Evolutionary conservation across 2,113 vertebrate genomes (phyloP), one percentile per base, ranked within the genome.

Genomic region (Forbesichthys agassizii): DNA sequence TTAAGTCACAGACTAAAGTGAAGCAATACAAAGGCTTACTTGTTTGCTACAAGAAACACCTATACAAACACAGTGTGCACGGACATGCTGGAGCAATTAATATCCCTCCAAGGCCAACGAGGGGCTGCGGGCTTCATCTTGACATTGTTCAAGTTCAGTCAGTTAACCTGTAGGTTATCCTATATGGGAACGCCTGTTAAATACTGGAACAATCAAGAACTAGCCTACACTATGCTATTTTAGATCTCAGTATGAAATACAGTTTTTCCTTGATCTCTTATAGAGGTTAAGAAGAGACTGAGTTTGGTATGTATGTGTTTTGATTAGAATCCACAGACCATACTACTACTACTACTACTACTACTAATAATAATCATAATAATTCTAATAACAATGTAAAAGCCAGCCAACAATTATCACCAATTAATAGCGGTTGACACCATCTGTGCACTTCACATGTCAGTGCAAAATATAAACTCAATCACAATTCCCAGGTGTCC

Each of bases 31-130:
- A 92, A 92, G 87, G 84, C 76, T 84, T 90, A 12, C 56, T 90
- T 88, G 89, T 92, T 88, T 91, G 88, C 85, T 75, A 89, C 77
- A 83, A 87, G 88, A 87, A 92, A 88, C 89, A 91, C 88, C 62
- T 93, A 94, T 92, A 87, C 92, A 95, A 95, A 95, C 93, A 94
- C 84, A 91, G 82, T 82, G 91, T 90, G 86, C 75, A 76, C 89
- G 83, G 84, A 81, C 84, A 88, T 86, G 80, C 80, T 89, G 84
- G 75, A 79, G 80, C 86, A 88, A 89, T 91, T 92, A 92, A 91
- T 93, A 90, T 89, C 84, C 77, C 85, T 81, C 71, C 33, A 71
- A 82, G 83, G 78, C 84, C 73, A 72, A 77, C 71, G 69, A 80
- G 74, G 65, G 42, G 48, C 51, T 56, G 49, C 53, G 51, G 55